Conservation (phyloP, 2,888 invertebrate genomes). For the Lymantria monacha region DNA sequence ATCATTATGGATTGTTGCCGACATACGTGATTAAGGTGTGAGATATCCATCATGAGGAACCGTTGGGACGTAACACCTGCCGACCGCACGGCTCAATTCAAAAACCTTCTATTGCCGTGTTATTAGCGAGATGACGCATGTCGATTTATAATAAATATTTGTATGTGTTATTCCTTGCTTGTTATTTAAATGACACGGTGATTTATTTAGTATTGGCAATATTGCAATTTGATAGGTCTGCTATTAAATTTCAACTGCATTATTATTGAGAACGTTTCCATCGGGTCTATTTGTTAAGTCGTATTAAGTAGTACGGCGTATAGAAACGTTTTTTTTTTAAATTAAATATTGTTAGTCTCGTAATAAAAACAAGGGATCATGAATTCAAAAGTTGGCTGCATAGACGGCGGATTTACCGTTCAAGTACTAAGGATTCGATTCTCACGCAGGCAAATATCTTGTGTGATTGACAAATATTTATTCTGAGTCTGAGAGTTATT, state of each 20-base stretch:
- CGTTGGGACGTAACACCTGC: slow-evolving; percentile 57
- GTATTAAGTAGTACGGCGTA: too few species aligned
- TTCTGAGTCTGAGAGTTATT: too few species aligned
- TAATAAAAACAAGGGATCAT: too few species aligned
- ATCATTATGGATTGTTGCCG: slow-evolving; percentile 62
- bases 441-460: too few species aligned
- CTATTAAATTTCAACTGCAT: slow-evolving; percentile 8
- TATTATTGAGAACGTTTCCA: not conserved
- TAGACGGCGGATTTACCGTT: too few species aligned
- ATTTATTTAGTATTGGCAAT: slow-evolving; percentile 42
- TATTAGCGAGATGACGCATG: slow-evolving; percentile 62
- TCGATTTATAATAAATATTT: slow-evolving; percentile 63
- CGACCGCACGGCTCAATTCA: slow-evolving; percentile 36
- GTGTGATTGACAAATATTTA: too few species aligned
- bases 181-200: slow-evolving; percentile 46
- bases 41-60: slow-evolving; percentile 52
- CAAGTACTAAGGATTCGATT: too few species aligned
- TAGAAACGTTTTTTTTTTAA: too few species aligned
- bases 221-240: slow-evolving; percentile 25
- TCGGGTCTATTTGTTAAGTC: not conserved
- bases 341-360: too few species aligned
- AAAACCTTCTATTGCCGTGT: slow-evolving; percentile 65
- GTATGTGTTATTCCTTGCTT: slow-evolving; percentile 69
- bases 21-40: slow-evolving; percentile 63
- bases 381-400: too few species aligned